phyloP scores from a whole-genome alignment of 2,797 vertebrate species.

The Neostethus bicornis region DNA sequence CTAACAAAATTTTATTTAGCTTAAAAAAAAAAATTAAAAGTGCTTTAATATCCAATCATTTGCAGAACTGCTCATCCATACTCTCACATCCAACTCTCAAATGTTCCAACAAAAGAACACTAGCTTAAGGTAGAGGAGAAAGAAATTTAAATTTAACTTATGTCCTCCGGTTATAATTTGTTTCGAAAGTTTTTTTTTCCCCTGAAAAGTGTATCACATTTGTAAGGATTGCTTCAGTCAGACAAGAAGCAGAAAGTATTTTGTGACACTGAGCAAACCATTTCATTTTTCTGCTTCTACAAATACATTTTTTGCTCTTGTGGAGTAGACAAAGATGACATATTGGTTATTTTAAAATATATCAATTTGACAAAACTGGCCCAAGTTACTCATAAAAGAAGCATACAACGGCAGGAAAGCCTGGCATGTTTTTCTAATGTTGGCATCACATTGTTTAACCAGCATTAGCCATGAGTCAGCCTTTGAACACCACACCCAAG shows the following conservation, averaged over 20 bases:
- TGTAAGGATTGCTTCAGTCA: not conserved
- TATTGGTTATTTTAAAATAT: not conserved
- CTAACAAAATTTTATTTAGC: no score
- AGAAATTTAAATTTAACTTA: no score
- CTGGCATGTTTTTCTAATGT: no score
- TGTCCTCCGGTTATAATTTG: no score
- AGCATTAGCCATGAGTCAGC: not conserved
- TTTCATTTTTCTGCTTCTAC: not conserved
- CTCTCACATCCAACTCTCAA: no score
- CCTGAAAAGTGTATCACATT: not conserved
- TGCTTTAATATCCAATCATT: no score
- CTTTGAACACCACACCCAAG: not conserved
- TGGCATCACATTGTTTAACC: no score
- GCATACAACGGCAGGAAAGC: not conserved
- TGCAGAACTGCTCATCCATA: no score
- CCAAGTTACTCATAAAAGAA: not conserved
- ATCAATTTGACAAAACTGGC: not conserved
- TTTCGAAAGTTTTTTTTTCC: not conserved
- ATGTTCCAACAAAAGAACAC: no score
- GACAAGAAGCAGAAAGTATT: not conserved
- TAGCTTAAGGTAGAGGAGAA: no score
- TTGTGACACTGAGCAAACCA: no score
- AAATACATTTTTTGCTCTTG: not conserved
- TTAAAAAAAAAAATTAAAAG: no score
- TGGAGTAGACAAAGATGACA: not conserved